Evolutionary conservation across 2,113 vertebrate species (phyloP).

Genomic region (Colistium nudipinnis): DNA sequence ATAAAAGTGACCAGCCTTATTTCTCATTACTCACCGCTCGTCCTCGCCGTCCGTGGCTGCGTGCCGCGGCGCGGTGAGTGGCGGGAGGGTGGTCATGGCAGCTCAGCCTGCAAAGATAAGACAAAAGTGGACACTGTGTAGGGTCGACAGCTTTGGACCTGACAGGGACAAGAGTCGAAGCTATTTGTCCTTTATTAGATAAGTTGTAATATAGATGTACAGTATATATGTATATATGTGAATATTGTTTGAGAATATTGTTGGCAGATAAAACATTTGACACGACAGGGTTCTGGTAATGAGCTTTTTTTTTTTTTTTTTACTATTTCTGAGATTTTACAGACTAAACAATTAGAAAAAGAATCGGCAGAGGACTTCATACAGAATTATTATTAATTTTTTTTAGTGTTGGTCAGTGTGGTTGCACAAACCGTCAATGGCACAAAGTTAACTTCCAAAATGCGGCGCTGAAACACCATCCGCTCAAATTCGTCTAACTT

Average conservation of each 20-base stretch:
- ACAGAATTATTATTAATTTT: too few relatives aligned
- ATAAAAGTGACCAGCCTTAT: conserved; percentile 1
- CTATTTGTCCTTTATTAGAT: too few relatives aligned
- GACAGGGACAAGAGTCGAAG: not conserved
- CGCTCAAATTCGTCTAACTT: not conserved
- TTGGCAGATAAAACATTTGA: too few relatives aligned
- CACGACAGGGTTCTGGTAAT: too few relatives aligned
- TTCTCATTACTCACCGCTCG: conserved; percentile 48
- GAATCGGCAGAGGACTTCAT: too few relatives aligned
- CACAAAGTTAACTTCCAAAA: not conserved
- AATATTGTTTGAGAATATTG: too few relatives aligned
- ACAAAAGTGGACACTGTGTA: not conserved
- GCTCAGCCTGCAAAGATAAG: conserved; percentile 19
- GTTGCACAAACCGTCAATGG: not conserved
- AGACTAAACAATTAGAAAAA: not conserved
- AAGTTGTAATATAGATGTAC: too few relatives aligned
- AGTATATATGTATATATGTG: too few relatives aligned
- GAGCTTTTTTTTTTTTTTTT: too few relatives aligned
- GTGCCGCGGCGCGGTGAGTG: conserved; percentile 25
- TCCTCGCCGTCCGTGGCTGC: conserved; percentile 42
- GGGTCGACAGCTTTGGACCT: not conserved
- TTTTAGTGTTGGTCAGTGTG: not conserved
- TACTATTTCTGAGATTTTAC: too few relatives aligned
- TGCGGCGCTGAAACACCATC: not conserved
- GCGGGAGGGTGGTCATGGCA: conserved; percentile 44